These are phyloP conservation scores for Eristalinus aeneus DNA, from an alignment of 2,888 invertebrate genomes.

Conservation along the genomic window DNA sequence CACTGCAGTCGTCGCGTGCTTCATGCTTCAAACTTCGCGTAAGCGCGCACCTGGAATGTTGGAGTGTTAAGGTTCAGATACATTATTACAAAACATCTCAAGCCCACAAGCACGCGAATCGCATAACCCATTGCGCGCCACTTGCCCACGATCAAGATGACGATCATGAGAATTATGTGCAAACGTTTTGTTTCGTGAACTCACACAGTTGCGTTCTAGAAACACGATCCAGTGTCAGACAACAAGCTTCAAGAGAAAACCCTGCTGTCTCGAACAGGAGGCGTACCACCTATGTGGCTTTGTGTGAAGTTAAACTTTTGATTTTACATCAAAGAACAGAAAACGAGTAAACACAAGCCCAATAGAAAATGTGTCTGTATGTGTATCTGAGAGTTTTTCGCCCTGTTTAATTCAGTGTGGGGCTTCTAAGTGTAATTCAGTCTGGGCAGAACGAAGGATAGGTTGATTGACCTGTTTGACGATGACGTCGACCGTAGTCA, in stretches of 20 bases:
- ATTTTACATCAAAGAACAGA: conserved; percentile 29
- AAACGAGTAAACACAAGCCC: background rate
- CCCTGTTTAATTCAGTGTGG: background rate
- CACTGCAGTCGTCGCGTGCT: conserved; percentile 25
- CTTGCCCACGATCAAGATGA: conserved; percentile 48
- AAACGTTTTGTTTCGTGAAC: background rate
- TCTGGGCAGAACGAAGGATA: conserved; percentile 48
- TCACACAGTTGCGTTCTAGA: conserved; percentile 29
- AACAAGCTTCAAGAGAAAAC: background rate
- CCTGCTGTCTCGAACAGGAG: background rate
- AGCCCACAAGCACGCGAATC: conserved; percentile 27
- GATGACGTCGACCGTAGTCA: conserved; percentile 56
- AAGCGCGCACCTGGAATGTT: conserved; percentile 45
- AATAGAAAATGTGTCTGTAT: conserved; percentile 1
- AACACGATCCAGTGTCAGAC: background rate
- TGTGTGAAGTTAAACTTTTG: conserved; percentile 47
- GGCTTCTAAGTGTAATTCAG: background rate
- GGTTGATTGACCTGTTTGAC: conserved; percentile 70
- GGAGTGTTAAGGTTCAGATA: conserved; percentile 48
- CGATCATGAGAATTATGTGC: conserved; percentile 24
- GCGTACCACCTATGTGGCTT: background rate
- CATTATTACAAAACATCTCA: conserved; percentile 49
- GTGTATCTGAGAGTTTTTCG: background rate
- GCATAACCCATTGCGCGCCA: conserved; percentile 25
- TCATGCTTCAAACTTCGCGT: conserved; percentile 42